Percentiles rank a stretch among this genome's conserved stretches.
phyloP scores from a whole-genome alignment of 2,888 invertebrate genomes.

The Pecten maximus region DNA sequence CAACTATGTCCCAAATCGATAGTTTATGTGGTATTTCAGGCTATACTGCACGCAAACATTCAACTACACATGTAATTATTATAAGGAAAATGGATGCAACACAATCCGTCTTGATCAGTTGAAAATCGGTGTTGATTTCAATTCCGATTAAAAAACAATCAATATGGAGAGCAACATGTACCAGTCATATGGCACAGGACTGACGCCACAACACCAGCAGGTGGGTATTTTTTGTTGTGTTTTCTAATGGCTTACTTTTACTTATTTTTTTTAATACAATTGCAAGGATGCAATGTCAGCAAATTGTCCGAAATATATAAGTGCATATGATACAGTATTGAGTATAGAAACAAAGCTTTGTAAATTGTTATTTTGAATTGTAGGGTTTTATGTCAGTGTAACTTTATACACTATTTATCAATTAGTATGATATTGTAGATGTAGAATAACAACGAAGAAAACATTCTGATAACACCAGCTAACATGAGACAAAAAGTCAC shows the following conservation, averaged over 20 bases:
- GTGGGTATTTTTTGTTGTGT: constrained; percentile 35
- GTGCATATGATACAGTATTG: no score
- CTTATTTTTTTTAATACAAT: no score
- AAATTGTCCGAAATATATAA: no score
- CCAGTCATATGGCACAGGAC: constrained; percentile 64
- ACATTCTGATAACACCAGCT: no score
- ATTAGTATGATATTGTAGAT: no score
- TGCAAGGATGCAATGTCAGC: constrained; percentile 1
- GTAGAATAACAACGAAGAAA: no score
- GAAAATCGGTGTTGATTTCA: constrained; percentile 18
- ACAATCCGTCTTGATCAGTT: not conserved
- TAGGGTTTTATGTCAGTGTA: no score
- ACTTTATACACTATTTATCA: no score
- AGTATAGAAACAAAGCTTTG: no score
- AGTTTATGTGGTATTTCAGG: not conserved
- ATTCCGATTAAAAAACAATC: not conserved
- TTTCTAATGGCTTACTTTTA: no score
- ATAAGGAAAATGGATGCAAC: not conserved
- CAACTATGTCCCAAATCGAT: not conserved
- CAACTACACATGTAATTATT: not conserved
- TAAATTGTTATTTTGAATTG: no score
- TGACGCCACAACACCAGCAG: constrained; percentile 69
- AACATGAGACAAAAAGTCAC: no score
- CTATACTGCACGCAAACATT: not conserved
- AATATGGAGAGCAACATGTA: not conserved